Conservation (phyloP, 2,113 vertebrate genomes). For the Atrichornis clamosus region DNA sequence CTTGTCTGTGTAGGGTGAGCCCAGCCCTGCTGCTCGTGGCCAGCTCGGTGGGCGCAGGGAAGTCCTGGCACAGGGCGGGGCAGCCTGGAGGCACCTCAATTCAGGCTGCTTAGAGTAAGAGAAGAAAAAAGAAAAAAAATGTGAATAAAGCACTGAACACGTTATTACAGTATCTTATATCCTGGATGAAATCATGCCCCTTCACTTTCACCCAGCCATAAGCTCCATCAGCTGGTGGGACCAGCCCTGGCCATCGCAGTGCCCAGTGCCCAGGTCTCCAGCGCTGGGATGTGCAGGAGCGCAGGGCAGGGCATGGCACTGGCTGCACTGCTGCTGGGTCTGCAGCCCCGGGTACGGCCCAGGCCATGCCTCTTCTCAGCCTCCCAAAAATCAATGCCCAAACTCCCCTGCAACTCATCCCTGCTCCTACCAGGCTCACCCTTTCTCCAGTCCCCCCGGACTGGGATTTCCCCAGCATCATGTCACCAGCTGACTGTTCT, state of each 20-base stretch:
- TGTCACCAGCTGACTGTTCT: background rate
- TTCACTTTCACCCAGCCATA: background rate
- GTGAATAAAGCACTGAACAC: background rate
- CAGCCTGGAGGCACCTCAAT: background rate
- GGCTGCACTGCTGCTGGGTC: background rate
- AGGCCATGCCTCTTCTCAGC: background rate
- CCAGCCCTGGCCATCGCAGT: background rate
- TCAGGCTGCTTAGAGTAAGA: background rate
- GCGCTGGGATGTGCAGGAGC: fast-evolving
- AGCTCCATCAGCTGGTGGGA: background rate
- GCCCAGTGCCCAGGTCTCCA: no score
- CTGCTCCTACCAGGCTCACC: background rate
- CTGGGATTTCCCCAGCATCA: background rate
- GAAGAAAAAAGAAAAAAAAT: background rate
- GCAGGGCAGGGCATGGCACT: fast-evolving
- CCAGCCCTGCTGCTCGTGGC: background rate
- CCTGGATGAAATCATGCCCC: background rate
- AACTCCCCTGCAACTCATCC: background rate
- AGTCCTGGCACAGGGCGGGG: background rate
- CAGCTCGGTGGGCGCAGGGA: background rate
- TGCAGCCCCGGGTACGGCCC: background rate
- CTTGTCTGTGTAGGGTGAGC: background rate
- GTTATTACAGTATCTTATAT: background rate
- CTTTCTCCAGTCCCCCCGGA: fast-evolving
- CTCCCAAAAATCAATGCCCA: background rate